Evolutionary conservation across 2,888 invertebrate species (phyloP).

Genomic region (Augochlorella aurata): DNA sequence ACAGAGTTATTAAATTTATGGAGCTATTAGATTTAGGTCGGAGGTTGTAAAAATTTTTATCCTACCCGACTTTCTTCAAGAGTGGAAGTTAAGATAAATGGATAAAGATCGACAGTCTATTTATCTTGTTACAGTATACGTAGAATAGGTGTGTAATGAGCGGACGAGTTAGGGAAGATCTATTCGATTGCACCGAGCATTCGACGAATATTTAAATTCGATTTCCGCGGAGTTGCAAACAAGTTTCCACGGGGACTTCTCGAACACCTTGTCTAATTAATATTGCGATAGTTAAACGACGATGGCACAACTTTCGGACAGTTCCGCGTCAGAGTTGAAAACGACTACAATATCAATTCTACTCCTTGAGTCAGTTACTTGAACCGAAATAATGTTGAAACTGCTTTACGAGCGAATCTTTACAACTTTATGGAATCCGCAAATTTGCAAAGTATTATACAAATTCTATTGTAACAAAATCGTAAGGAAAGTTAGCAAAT

Average conservation of each 20-base stretch:
- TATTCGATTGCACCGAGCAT: conserved; percentile 1
- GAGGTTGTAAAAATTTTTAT: not conserved
- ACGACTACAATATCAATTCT: not conserved
- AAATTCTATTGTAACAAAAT: too few relatives aligned
- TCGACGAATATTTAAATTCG: conserved; percentile 10
- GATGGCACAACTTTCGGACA: not conserved
- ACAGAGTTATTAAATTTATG: conserved; percentile 1
- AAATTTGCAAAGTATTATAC: not conserved
- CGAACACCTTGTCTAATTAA: conserved; percentile 5
- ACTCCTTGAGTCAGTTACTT: not conserved
- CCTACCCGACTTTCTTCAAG: too few relatives aligned
- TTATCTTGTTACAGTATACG: not conserved
- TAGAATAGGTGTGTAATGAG: not conserved
- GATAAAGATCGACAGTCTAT: not conserved
- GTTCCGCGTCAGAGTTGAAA: conserved; percentile 1
- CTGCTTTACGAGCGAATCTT: not conserved
- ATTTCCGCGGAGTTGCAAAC: not conserved
- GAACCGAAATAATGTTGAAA: not conserved
- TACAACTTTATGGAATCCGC: not conserved
- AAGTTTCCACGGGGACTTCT: not conserved
- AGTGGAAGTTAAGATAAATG: not conserved
- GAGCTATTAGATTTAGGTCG: not conserved
- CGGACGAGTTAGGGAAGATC: not conserved
- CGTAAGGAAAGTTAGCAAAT: not conserved
- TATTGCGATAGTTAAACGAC: conserved; percentile 4